Evolutionary conservation across 2,888 invertebrate species (phyloP).

Genomic region (Pollenia griseotomentosa): DNA sequence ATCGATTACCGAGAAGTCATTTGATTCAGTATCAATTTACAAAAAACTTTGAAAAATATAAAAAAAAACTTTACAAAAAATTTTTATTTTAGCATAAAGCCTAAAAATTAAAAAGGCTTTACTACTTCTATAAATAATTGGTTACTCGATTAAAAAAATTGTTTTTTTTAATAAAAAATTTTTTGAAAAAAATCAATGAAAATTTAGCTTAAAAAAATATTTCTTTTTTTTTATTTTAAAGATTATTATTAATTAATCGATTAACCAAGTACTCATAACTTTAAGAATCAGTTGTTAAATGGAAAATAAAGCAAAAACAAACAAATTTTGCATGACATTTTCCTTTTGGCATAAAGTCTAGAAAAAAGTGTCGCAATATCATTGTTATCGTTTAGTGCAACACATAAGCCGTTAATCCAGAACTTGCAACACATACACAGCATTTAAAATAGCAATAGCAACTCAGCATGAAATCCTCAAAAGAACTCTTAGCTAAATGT

Average conservation of each 20-base stretch:
- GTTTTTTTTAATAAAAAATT: too few relatives aligned
- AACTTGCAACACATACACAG: slow-evolving; percentile 47
- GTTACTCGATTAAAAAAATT: too few relatives aligned
- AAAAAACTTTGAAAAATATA: too few relatives aligned
- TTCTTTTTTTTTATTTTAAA: too few relatives aligned
- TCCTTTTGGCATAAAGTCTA: slow-evolving; percentile 4
- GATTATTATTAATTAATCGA: neutral
- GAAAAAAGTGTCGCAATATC: slow-evolving; percentile 37
- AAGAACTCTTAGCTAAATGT: slow-evolving; percentile 8
- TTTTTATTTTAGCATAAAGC: too few relatives aligned
- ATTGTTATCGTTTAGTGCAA: slow-evolving; percentile 49
- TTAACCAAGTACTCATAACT: neutral
- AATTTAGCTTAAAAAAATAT: too few relatives aligned
- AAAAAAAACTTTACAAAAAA: too few relatives aligned
- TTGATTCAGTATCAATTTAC: too few relatives aligned
- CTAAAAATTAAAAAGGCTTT: neutral
- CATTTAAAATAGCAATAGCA: neutral
- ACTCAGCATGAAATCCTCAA: slow-evolving; percentile 50
- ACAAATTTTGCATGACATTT: slow-evolving; percentile 42
- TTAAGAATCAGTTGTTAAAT: neutral
- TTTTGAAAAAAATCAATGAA: too few relatives aligned
- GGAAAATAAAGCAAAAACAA: neutral
- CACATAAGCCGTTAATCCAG: slow-evolving; percentile 56
- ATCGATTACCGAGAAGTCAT: too few relatives aligned
- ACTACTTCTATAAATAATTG: too few relatives aligned